These are phyloP conservation scores for Microcebus tavaratra DNA, from an alignment of 2,113 vertebrate genomes.

Conservation along the genomic window DNA sequence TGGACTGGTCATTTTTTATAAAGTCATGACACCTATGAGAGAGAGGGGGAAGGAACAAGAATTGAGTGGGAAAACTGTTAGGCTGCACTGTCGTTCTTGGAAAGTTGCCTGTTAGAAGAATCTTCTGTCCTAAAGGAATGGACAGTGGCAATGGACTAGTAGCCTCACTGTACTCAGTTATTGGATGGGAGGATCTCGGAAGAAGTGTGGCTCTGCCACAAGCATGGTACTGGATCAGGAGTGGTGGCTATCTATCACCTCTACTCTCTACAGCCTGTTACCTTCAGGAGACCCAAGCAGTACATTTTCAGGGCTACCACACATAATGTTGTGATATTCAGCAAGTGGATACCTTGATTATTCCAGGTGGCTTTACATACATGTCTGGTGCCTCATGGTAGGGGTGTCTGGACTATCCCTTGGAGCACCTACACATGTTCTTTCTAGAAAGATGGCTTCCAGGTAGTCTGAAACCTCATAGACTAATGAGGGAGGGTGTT, in stretches of 20 bases:
- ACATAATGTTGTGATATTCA: neutral
- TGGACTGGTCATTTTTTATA: neutral
- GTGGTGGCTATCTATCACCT: neutral
- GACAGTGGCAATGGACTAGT: neutral
- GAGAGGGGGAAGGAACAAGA: rapidly evolving
- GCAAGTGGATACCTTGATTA: neutral
- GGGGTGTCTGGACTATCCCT: too few species aligned
- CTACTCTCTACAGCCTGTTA: rapidly evolving
- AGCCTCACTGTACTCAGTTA: neutral
- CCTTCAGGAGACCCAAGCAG: neutral
- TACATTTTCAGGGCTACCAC: neutral
- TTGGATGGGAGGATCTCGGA: neutral
- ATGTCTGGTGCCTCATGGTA: neutral
- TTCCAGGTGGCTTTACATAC: neutral
- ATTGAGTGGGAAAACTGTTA: neutral
- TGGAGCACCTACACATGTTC: neutral
- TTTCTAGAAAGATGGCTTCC: neutral
- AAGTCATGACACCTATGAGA: neutral
- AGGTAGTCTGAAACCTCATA: neutral
- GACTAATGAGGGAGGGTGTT: neutral
- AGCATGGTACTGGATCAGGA: neutral
- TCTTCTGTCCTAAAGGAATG: neutral
- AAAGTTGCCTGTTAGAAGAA: neutral
- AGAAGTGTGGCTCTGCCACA: neutral
- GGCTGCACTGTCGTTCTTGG: neutral